These are phyloP conservation scores for Malacosoma neustria DNA, from an alignment of 2,888 invertebrate genomes.

Conservation along the genomic window DNA sequence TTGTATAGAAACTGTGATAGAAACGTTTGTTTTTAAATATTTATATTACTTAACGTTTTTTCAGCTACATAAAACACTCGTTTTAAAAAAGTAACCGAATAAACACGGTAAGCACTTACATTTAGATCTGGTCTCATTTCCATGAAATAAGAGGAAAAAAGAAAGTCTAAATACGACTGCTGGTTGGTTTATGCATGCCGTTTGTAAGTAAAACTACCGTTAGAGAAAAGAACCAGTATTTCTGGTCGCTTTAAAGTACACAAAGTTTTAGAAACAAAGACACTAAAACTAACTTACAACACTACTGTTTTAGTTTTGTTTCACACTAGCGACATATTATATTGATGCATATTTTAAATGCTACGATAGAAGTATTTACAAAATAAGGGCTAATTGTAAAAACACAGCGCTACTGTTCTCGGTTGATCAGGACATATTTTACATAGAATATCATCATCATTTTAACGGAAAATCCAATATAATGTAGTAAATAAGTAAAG, in stretches of 20 bases:
- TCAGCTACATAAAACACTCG: neutral
- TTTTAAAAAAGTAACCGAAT: slow-evolving; percentile 4
- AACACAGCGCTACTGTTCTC: no score
- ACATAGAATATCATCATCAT: no score
- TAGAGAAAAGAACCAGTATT: slow-evolving; percentile 1
- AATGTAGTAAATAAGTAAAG: neutral
- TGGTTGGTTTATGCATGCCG: neutral
- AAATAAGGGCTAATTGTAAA: no score
- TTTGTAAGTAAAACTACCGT: neutral
- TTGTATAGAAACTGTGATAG: no score
- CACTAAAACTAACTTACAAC: slow-evolving; percentile 43
- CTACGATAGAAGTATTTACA: no score
- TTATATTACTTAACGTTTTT: no score
- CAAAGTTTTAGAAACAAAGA: slow-evolving; percentile 44
- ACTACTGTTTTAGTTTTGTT: slow-evolving; percentile 50
- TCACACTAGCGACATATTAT: no score
- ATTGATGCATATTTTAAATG: no score
- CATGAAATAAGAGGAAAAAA: neutral
- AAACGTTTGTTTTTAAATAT: no score
- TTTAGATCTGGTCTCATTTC: slow-evolving; percentile 1
- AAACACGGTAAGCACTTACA: slow-evolving; percentile 1
- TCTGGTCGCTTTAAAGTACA: slow-evolving; percentile 1
- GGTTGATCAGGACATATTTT: no score
- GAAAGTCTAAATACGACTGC: neutral
- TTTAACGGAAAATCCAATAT: no score